Percentiles rank a stretch among this genome's conserved stretches.
These are phyloP conservation scores for Eurypyga helias DNA, from an alignment of 2,113 vertebrate species.

Conservation along the genomic window DNA sequence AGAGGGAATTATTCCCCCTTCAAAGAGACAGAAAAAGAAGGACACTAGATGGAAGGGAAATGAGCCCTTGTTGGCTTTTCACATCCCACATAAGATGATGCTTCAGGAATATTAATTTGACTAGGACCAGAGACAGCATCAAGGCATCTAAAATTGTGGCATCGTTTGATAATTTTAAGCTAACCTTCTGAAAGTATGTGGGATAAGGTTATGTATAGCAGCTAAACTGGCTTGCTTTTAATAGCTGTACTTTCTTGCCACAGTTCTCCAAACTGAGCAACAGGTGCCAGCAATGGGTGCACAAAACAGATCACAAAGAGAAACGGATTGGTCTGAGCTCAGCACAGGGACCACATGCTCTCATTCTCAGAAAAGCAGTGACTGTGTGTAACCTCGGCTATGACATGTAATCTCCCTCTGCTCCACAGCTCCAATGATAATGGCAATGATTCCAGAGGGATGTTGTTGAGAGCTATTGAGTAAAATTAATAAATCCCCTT, in stretches of 20 bases:
- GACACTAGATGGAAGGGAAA: constrained; percentile 37
- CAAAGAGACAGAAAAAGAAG: not conserved
- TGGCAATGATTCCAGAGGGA: not conserved
- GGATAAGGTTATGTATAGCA: constrained; percentile 3
- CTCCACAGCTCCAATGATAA: constrained; percentile 9
- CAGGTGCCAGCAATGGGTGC: not conserved
- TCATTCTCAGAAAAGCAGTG: not conserved
- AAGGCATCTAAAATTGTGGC: constrained; percentile 42
- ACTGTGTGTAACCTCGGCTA: not conserved
- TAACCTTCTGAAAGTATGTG: constrained; percentile 47
- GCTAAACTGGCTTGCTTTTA: constrained; percentile 37
- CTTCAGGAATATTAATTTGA: constrained; percentile 50
- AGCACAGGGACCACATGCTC: not conserved
- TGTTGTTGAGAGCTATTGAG: not conserved
- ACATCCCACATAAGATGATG: constrained; percentile 50
- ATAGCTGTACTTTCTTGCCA: constrained; percentile 29
- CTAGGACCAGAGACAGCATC: constrained; percentile 24
- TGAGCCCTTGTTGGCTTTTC: constrained; percentile 48
- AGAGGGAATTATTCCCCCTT: constrained; percentile 31
- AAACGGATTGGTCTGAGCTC: not conserved
- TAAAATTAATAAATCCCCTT: constrained; percentile 3
- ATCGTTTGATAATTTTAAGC: constrained; percentile 40
- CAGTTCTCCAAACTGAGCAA: constrained; percentile 6
- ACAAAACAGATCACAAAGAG: not conserved
- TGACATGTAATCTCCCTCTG: not conserved